Evolutionary conservation across 2,113 vertebrate species (phyloP).

Genomic region (Actinemys pallida): DNA sequence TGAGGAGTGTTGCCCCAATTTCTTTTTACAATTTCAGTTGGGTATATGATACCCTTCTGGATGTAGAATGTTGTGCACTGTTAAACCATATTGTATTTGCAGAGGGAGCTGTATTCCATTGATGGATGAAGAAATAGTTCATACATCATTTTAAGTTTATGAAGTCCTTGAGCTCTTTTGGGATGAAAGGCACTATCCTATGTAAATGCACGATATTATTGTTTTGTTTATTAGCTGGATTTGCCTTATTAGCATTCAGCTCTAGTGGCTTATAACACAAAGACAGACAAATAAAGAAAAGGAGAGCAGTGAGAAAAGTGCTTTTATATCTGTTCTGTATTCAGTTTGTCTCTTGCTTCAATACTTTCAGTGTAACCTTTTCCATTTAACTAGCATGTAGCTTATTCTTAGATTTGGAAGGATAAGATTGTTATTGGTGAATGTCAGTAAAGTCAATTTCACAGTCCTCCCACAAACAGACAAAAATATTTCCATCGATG

Average conservation of each 20-base stretch:
- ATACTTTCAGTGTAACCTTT: not conserved
- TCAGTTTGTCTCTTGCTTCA: not conserved
- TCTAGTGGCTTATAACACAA: not conserved
- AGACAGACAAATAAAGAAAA: not conserved
- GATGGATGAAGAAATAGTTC: not conserved
- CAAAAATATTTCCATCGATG: not conserved
- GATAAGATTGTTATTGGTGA: not conserved
- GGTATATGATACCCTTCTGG: not conserved
- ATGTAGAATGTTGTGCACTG: not conserved
- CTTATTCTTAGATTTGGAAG: not conserved
- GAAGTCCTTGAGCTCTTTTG: not conserved
- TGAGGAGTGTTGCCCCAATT: not conserved
- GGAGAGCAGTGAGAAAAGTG: not conserved
- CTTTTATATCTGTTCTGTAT: not conserved
- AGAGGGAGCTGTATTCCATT: not conserved
- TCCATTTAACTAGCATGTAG: not conserved
- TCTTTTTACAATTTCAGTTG: not conserved
- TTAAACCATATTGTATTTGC: not conserved
- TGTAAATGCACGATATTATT: not conserved
- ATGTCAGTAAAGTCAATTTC: not conserved
- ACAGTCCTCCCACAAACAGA: not conserved
- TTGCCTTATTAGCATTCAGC: not conserved
- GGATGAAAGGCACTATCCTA: not conserved
- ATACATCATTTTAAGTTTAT: not conserved
- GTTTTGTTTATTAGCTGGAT: not conserved